phyloP scores from a whole-genome alignment of 2,888 invertebrate genomes.

The Papilio demoleus region DNA sequence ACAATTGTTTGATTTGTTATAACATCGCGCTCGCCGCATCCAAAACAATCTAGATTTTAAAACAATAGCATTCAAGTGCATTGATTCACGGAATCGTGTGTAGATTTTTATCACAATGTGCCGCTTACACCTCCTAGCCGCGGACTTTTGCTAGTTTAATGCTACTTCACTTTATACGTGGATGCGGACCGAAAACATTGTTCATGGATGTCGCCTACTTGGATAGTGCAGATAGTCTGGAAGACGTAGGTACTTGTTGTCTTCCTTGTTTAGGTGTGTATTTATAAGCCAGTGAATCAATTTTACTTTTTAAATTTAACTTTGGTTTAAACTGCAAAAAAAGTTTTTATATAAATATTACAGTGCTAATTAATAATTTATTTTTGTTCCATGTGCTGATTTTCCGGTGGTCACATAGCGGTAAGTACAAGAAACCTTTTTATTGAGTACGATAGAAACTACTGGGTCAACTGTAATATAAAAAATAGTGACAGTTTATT shows the following conservation, averaged over 20 bases:
- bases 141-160: conserved; percentile 51
- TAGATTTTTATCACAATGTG: conserved; percentile 60
- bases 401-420: conserved; percentile 60
- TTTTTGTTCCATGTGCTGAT: conserved; percentile 77
- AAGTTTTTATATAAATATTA: not conserved
- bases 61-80: conserved; percentile 72
- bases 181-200: conserved; percentile 45
- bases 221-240: conserved; percentile 68
- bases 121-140: conserved; percentile 53
- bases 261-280: conserved; percentile 68
- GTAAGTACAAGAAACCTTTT: conserved; percentile 60
- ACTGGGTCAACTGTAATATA: conserved; percentile 22
- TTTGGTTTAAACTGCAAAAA: conserved; percentile 1
- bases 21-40: conserved; percentile 56
- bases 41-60: conserved; percentile 70
- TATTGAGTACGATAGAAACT: not conserved
- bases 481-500: conserved; percentile 47
- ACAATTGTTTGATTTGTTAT: conserved; percentile 68
- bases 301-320: conserved; percentile 37
- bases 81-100: conserved; percentile 67
- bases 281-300: not conserved
- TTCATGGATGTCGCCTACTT: conserved; percentile 70
- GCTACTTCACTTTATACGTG: conserved; percentile 29
- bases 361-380: not conserved
- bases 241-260: conserved; percentile 76